Conservation (phyloP, 1,140 invertebrate genomes). For the Hypothenemus hampei region DNA sequence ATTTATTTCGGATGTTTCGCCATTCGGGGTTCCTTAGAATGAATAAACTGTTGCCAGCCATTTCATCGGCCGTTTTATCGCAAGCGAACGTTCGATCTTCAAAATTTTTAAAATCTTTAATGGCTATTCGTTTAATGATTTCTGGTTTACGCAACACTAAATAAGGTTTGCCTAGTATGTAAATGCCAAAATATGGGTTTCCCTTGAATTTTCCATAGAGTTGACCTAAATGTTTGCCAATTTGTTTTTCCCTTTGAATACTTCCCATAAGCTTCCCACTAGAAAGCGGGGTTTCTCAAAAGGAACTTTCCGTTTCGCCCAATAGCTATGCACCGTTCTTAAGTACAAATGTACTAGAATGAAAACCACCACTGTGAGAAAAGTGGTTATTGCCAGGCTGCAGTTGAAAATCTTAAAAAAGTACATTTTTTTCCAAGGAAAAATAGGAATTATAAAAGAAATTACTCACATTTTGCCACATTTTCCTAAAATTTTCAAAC, state of each 20-base stretch:
- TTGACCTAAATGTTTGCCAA: slow-evolving; percentile 31
- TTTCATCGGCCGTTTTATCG: slow-evolving; percentile 41
- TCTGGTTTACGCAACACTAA: slow-evolving; percentile 48
- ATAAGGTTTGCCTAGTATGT: slow-evolving; percentile 43
- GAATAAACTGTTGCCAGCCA: slow-evolving; percentile 37
- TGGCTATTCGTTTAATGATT: slow-evolving; percentile 47
- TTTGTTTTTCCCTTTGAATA: slow-evolving; percentile 40
- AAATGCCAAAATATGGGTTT: slow-evolving; percentile 46
- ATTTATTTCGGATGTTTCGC: slow-evolving; percentile 32
- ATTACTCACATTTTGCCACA: too few relatives aligned
- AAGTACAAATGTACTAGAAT: too few relatives aligned
- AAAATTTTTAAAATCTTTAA: slow-evolving; percentile 52
- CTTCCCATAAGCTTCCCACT: slow-evolving; percentile 43
- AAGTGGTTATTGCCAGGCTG: too few relatives aligned
- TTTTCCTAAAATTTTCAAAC: too few relatives aligned
- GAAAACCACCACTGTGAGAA: too few relatives aligned
- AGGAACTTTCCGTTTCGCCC: slow-evolving; percentile 40
- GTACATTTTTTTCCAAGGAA: too few relatives aligned
- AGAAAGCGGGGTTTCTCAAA: slow-evolving; percentile 40
- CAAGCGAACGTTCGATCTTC: slow-evolving; percentile 38
- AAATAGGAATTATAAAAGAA: not conserved
- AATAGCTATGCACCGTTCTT: slow-evolving; percentile 36
- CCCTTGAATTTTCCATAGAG: slow-evolving; percentile 39
- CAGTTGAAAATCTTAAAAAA: too few relatives aligned
- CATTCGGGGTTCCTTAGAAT: slow-evolving; percentile 34